A percentile compares a stretch with the other conserved stretches of the same genome.
phyloP scores from a whole-genome alignment of 2,113 vertebrate species.

The Anarhynchus alexandrinus region DNA sequence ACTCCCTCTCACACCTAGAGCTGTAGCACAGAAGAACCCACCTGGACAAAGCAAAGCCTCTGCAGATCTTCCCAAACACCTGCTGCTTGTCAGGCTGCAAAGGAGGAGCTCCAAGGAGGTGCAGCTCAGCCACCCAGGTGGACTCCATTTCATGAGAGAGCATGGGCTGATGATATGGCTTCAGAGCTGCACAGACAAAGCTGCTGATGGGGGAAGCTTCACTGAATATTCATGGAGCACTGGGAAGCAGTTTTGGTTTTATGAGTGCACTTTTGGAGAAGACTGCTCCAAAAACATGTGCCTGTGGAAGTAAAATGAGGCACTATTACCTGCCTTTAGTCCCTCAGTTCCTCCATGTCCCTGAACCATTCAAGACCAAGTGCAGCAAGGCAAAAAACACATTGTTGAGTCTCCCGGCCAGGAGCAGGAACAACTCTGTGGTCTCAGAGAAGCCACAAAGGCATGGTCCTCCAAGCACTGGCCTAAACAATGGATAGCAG shows the following conservation, averaged over 20 bases:
- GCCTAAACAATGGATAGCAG: not conserved
- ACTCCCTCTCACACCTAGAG: not conserved
- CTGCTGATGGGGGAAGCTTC: not conserved
- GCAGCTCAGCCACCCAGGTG: not conserved
- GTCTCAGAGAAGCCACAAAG: not conserved
- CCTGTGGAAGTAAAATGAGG: not conserved
- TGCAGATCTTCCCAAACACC: not conserved
- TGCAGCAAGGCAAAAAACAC: too few species aligned
- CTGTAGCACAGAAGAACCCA: not conserved
- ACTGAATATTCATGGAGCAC: not conserved
- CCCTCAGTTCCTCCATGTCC: not conserved
- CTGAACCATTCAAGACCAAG: too few species aligned
- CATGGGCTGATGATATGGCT: not conserved
- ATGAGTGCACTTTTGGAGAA: not conserved
- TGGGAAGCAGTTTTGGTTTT: not conserved
- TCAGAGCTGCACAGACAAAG: not conserved
- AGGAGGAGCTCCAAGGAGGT: not conserved
- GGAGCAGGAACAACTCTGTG: not conserved
- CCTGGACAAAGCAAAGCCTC: fast-evolving
- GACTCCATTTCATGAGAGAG: not conserved
- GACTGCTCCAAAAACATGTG: not conserved
- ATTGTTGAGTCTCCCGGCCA: not conserved
- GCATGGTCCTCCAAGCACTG: not conserved
- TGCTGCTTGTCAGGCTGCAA: not conserved
- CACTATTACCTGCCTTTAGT: not conserved